phyloP scores from a whole-genome alignment of 2,113 vertebrate genomes.

The Euleptes europaea region DNA sequence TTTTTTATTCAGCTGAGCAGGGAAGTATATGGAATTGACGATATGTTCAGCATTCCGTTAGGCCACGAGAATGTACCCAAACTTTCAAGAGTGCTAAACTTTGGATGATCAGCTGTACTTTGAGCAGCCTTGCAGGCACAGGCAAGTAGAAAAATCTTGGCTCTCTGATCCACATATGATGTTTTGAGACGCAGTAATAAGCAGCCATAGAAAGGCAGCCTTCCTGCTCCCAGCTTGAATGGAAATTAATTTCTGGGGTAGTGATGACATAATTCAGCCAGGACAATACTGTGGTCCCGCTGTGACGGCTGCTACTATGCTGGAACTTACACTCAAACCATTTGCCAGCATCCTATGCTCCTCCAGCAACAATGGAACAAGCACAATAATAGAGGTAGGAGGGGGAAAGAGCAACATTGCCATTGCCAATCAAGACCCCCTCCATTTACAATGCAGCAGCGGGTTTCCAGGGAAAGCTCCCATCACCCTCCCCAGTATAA shows the following conservation, averaged over 20 bases:
- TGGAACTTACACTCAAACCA: background rate
- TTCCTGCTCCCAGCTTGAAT: constrained; percentile 22
- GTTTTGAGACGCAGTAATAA: constrained; percentile 31
- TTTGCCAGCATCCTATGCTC: too few relatives aligned
- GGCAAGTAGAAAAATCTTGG: constrained; percentile 17
- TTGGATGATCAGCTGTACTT: constrained; percentile 21
- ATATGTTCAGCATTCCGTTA: constrained; percentile 35
- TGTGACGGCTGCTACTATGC: background rate
- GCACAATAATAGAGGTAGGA: too few relatives aligned
- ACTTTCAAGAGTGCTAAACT: constrained; percentile 27
- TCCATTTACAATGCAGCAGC: too few relatives aligned
- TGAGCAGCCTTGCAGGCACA: constrained; percentile 9
- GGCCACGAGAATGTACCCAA: constrained; percentile 6
- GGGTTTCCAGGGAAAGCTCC: too few relatives aligned
- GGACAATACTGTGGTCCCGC: background rate
- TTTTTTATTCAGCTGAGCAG: constrained; percentile 40
- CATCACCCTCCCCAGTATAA: too few relatives aligned
- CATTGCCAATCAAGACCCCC: too few relatives aligned
- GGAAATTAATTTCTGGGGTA: background rate
- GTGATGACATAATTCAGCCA: background rate
- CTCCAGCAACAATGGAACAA: too few relatives aligned
- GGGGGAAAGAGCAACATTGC: too few relatives aligned
- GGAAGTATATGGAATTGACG: constrained; percentile 33
- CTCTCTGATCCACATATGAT: constrained; percentile 35
- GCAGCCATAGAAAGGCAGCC: constrained; percentile 32